Percentiles rank a stretch among this genome's conserved stretches.
These are phyloP conservation scores for Hanleya hanleyi DNA, from an alignment of 2,888 invertebrate genomes.

Conservation along the genomic window DNA sequence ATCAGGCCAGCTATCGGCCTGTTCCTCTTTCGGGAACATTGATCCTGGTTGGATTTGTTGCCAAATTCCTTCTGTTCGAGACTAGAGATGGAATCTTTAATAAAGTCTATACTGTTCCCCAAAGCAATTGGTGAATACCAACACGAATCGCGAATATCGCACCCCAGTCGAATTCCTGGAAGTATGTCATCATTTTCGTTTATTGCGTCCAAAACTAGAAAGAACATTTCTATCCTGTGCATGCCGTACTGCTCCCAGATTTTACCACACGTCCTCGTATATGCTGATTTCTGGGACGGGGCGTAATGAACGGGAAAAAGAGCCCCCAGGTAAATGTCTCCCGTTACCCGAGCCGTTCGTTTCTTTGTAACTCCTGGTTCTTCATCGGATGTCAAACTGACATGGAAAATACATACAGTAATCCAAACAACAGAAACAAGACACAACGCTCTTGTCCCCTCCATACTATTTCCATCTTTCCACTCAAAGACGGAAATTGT, in stretches of 20 bases:
- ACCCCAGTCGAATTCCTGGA: slow-evolving; percentile 78
- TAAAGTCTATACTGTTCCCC: slow-evolving; percentile 85
- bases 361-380: slow-evolving; percentile 32
- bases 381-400: slow-evolving; percentile 12
- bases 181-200: slow-evolving; percentile 78
- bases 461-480: slow-evolving; percentile 1
- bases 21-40: slow-evolving; percentile 20
- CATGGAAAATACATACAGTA: neutral
- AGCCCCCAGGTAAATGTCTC: slow-evolving; percentile 78
- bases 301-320: slow-evolving; percentile 77
- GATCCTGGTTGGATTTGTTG: slow-evolving; percentile 22
- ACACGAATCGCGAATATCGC: slow-evolving; percentile 86
- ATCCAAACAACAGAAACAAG: neutral
- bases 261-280: slow-evolving; percentile 76
- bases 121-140: slow-evolving; percentile 88
- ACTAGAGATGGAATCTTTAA: slow-evolving; percentile 78
- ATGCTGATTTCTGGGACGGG: slow-evolving; percentile 69
- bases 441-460: neutral
- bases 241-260: slow-evolving; percentile 85
- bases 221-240: slow-evolving; percentile 79
- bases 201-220: slow-evolving; percentile 73
- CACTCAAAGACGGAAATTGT: no score
- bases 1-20: slow-evolving; percentile 80
- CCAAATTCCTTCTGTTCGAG: slow-evolving; percentile 24
- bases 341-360: slow-evolving; percentile 71